Conservation (phyloP, 2,113 vertebrate species). For the Ondatra zibethicus region DNA sequence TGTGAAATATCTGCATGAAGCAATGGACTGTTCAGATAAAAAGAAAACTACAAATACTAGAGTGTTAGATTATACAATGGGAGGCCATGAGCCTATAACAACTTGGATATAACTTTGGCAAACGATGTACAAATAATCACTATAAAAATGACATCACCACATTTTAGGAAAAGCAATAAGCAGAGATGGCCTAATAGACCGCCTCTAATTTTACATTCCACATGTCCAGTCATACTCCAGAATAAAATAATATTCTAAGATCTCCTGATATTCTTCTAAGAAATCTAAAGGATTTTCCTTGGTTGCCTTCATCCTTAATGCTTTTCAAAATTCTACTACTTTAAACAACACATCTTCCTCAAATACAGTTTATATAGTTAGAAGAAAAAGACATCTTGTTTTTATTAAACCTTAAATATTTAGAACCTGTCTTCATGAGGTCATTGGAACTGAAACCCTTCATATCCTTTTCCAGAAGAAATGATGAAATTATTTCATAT, state of each 20-base stretch:
- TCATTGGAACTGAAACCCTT: background rate
- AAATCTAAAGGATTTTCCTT: slow-evolving; percentile 33
- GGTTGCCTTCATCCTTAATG: background rate
- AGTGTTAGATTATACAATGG: background rate
- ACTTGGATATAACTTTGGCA: background rate
- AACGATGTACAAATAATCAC: background rate
- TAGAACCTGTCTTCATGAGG: background rate
- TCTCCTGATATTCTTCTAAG: background rate
- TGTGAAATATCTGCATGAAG: background rate
- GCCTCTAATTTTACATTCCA: slow-evolving; percentile 20
- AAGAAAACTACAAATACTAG: background rate
- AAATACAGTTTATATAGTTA: background rate
- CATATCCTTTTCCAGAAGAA: background rate
- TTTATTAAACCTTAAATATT: slow-evolving; percentile 7
- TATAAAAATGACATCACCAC: background rate
- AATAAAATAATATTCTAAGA: background rate
- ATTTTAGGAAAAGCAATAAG: slow-evolving; percentile 29
- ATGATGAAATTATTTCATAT: background rate
- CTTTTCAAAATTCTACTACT: background rate
- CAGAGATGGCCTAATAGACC: background rate
- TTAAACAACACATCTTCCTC: background rate
- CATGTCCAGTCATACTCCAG: background rate
- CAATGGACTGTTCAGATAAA: background rate
- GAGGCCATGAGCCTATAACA: background rate
- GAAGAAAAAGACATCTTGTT: background rate